phyloP scores from a whole-genome alignment of 1,140 invertebrate genomes.

The Plectus sambesii region DNA sequence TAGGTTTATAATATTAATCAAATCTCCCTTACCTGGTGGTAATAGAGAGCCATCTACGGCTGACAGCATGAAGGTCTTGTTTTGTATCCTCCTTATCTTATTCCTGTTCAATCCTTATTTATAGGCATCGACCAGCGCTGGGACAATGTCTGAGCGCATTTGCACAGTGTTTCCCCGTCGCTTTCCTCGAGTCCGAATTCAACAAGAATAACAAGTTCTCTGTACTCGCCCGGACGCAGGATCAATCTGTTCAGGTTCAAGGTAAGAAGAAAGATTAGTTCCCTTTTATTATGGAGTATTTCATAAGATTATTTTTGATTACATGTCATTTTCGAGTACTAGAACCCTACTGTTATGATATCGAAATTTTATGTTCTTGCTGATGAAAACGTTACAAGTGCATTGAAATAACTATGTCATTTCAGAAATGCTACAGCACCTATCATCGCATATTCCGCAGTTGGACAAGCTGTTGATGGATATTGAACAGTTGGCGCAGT shows the following conservation, averaged over 20 bases:
- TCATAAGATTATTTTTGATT: background rate
- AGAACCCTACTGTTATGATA: background rate
- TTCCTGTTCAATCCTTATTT: slow-evolving; percentile 4
- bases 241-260: slow-evolving; percentile 92
- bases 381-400: background rate
- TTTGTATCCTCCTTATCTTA: too few relatives aligned
- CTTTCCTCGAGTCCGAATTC: slow-evolving; percentile 87
- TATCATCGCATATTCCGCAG: slow-evolving; percentile 86
- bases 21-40: too few relatives aligned
- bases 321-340: slow-evolving; percentile 18
- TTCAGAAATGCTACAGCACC: slow-evolving; percentile 85
- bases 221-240: slow-evolving; percentile 78
- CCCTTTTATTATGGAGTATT: background rate
- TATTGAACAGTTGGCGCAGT: slow-evolving; percentile 88
- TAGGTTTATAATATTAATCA: too few relatives aligned
- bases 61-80: background rate
- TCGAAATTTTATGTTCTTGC: too few relatives aligned
- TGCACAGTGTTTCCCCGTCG: slow-evolving; percentile 93
- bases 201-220: slow-evolving; percentile 96
- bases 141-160: slow-evolving; percentile 91
- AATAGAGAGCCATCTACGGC: too few relatives aligned
- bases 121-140: slow-evolving; percentile 68
- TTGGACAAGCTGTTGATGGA: slow-evolving; percentile 77
- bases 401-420: background rate
- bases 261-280: slow-evolving; percentile 44